phyloP scores from a whole-genome alignment of 2,888 invertebrate species.

The Heliconius cydno region DNA sequence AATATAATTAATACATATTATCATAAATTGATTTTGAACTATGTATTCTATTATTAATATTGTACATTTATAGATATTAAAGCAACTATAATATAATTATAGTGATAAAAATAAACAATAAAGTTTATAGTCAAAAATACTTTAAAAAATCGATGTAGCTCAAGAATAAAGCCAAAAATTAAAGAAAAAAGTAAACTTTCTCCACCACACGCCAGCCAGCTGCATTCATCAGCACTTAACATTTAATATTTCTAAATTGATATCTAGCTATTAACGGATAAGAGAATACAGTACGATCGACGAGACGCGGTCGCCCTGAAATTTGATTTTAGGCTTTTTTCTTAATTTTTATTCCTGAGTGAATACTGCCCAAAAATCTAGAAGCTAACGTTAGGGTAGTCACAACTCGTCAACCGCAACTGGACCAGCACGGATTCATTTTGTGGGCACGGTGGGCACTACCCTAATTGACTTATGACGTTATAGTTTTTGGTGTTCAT shows the following conservation, averaged over 20 bases:
- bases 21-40: not conserved
- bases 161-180: not conserved
- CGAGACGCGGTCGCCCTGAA: not conserved
- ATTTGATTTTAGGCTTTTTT: not conserved
- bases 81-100: slow-evolving; percentile 14
- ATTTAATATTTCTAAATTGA: slow-evolving; percentile 45
- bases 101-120: not conserved
- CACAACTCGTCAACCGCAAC: not conserved
- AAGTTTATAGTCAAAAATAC: slow-evolving; percentile 12
- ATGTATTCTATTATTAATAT: slow-evolving; percentile 12
- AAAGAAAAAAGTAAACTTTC: slow-evolving; percentile 19
- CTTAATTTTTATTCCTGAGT: not conserved
- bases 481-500: too few species aligned
- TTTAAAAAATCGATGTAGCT: not conserved
- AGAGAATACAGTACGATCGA: slow-evolving; percentile 38
- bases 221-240: slow-evolving; percentile 37
- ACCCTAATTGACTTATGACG: too few species aligned
- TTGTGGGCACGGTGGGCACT: too few species aligned
- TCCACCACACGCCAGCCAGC: slow-evolving; percentile 20
- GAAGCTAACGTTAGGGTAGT: not conserved
- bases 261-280: slow-evolving; percentile 46
- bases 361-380: not conserved
- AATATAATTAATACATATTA: not conserved
- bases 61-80: slow-evolving; percentile 13
- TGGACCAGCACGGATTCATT: not conserved